Conservation (phyloP, 2,113 vertebrate genomes). For the Pycnonotus jocosus region DNA sequence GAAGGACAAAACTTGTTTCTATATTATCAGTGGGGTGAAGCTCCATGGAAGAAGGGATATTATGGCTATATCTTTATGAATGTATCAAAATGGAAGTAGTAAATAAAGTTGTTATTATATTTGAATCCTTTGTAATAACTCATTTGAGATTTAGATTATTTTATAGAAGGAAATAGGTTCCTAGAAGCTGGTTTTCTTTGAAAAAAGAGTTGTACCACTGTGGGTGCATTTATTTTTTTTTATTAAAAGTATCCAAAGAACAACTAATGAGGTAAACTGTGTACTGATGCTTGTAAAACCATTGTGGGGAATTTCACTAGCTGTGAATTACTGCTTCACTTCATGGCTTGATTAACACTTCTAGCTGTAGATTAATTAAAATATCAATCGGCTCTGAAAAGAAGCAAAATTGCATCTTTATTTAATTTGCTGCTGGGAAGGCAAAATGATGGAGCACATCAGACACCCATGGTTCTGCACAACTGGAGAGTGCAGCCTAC, state of each 20-base stretch:
- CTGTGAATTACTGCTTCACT: slow-evolving; percentile 57
- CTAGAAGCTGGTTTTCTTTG: neutral
- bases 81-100: neutral
- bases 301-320: slow-evolving; percentile 47
- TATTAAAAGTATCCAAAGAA: neutral
- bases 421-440: slow-evolving; percentile 35
- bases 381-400: slow-evolving; percentile 61
- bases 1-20: neutral
- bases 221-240: neutral
- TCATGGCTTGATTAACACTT: slow-evolving; percentile 61
- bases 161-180: neutral
- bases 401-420: slow-evolving; percentile 55
- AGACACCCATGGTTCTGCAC: neutral
- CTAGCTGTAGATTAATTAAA: slow-evolving; percentile 68
- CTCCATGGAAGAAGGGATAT: neutral
- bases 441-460: neutral
- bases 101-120: neutral
- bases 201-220: neutral
- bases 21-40: neutral
- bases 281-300: slow-evolving; percentile 21
- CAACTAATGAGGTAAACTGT: neutral
- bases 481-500: neutral
- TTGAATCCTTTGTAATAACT: neutral
- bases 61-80: neutral
- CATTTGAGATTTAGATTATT: neutral